Conservation (phyloP, 2,113 vertebrate genomes). For the Poicephalus meyeri region DNA sequence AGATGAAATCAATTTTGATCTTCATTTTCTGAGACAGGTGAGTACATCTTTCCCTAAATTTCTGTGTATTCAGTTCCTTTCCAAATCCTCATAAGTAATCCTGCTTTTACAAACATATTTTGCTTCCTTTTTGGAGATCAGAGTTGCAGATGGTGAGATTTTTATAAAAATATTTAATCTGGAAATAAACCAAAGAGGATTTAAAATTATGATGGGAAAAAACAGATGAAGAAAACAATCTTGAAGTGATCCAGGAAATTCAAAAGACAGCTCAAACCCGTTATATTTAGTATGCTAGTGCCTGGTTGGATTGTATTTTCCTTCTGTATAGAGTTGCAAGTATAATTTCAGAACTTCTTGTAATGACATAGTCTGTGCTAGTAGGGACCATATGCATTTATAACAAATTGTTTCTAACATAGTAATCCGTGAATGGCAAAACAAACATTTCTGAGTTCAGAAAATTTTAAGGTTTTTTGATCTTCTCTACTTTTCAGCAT, state of each 20-base stretch:
- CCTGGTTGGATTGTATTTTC: not conserved
- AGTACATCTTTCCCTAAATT: not conserved
- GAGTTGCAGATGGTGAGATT: slow-evolving; percentile 43
- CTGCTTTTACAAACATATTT: slow-evolving; percentile 29
- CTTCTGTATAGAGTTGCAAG: not conserved
- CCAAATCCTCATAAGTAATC: slow-evolving; percentile 19
- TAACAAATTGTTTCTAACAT: not conserved
- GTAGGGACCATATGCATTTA: not conserved
- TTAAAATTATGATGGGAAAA: not conserved
- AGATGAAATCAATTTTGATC: not conserved
- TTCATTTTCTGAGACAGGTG: not conserved
- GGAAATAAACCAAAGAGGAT: slow-evolving; percentile 50
- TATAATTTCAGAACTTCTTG: not conserved
- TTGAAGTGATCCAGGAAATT: slow-evolving; percentile 5
- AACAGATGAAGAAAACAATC: slow-evolving; percentile 1
- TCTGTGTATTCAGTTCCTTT: not conserved
- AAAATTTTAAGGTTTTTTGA: not conserved
- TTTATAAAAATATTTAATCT: slow-evolving; percentile 56
- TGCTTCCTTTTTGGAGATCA: slow-evolving; percentile 7
- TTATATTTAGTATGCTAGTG: not conserved
- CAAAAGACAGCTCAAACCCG: not conserved
- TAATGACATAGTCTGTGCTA: not conserved
- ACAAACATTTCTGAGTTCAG: not conserved
- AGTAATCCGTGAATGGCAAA: not conserved
- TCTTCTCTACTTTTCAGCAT: not conserved